Evolutionary conservation across 2,888 invertebrate species (phyloP).

Genomic region (Xylocampa areola): DNA sequence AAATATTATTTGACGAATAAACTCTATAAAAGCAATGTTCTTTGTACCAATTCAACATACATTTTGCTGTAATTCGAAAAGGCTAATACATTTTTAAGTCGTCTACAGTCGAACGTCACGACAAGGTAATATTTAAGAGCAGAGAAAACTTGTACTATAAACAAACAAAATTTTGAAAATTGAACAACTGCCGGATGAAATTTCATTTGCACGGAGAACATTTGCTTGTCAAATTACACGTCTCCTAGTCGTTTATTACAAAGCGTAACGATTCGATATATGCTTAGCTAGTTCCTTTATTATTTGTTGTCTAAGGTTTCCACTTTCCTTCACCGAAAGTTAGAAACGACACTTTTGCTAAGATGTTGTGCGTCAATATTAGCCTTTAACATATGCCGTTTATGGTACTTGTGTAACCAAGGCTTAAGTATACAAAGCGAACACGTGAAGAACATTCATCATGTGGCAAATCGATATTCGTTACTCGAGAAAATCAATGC

Average conservation of each 20-base stretch:
- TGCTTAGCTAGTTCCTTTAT: conserved; percentile 38
- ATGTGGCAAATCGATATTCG: background rate
- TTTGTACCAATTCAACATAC: background rate
- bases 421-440: conserved; percentile 4
- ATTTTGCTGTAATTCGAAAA: background rate
- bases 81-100: background rate
- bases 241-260: conserved; percentile 7
- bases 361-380: conserved; percentile 56
- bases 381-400: conserved; percentile 38
- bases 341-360: conserved; percentile 71
- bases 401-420: conserved; percentile 31
- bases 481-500: background rate
- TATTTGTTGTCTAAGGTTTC: conserved; percentile 55
- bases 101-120: too few relatives aligned
- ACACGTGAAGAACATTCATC: background rate
- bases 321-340: conserved; percentile 73
- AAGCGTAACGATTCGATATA: conserved; percentile 12
- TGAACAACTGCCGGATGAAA: too few relatives aligned
- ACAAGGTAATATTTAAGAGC: too few relatives aligned
- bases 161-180: too few relatives aligned
- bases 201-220: background rate
- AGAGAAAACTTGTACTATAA: too few relatives aligned
- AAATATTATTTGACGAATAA: background rate
- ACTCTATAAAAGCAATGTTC: background rate
- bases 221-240: conserved; percentile 1